Evolutionary conservation across 2,113 vertebrate genomes (phyloP), one percentile per base, ranked within the genome.

Genomic region (Cathartes aura): DNA sequence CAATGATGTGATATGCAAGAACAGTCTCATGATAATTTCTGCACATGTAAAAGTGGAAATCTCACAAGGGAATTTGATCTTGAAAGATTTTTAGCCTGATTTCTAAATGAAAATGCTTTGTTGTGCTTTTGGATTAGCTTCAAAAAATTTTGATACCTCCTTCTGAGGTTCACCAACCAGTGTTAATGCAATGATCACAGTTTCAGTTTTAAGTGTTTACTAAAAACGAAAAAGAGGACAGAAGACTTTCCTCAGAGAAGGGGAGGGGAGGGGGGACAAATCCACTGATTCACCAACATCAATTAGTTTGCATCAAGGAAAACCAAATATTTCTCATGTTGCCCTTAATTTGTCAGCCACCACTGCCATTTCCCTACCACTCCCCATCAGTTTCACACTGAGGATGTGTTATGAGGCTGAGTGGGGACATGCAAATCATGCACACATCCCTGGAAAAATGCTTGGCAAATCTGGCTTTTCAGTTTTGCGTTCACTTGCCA

Each of bases 401-500:
- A 96, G 48, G 58, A 70, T 85, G 78, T 93, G 53, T 82, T 91
- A 76, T 30, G 66, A 97, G 93, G n/a, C 80, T 95, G 87, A 94
- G 60, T 59, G 63, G 67, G 70, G 91, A 96, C 91, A 82, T 96
- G 91, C 42, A 96, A 94, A 96, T 95, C 66, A 80, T 80, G 78
- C 70, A 94, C 72, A 93, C 45, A 85, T 96, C 91, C 91, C 87
- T 91, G 90, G 89, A 96, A 97, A 96, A 97, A 95, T 87, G 81
- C 67, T 97, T 96, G 96, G 95, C 84, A 96, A 95, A 97, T 96
- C 74, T 96, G 95, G 89, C 78, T 91, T 87, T 96, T 93, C 70
- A 94, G 81, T 94, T 97, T 97, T 94, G 45, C 58, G 52, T 91
- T 96, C 74, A 95, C 89, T 94, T 97, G 96, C 96, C 97, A 97